phyloP scores from a whole-genome alignment of 1,140 invertebrate genomes.

The Drosophila virilis region DNA sequence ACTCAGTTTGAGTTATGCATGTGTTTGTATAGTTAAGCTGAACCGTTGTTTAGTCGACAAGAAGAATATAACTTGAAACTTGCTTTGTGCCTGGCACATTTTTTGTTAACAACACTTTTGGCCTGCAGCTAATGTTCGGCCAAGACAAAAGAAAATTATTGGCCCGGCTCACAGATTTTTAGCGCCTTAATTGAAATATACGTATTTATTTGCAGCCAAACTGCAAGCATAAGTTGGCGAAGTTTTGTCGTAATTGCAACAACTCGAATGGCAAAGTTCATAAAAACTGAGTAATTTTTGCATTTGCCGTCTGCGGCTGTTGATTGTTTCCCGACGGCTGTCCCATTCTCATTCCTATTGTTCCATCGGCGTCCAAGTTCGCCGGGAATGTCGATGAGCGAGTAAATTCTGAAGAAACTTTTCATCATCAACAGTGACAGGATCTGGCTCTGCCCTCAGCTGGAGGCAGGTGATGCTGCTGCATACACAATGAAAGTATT shows the following conservation, averaged over 20 bases:
- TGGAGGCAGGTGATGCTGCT: slow-evolving; percentile 29
- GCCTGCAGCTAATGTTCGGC: slow-evolving; percentile 18
- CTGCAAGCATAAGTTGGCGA: slow-evolving; percentile 29
- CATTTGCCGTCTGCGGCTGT: slow-evolving; percentile 50
- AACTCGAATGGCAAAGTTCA: slow-evolving; percentile 59
- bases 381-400: slow-evolving; percentile 53
- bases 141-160: slow-evolving; percentile 18
- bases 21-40: not conserved
- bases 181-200: slow-evolving; percentile 42
- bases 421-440: slow-evolving; percentile 35
- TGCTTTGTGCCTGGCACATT: no score
- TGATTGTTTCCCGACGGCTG: slow-evolving; percentile 73
- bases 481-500: slow-evolving; percentile 76
- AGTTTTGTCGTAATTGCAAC: slow-evolving; percentile 69
- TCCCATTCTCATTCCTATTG: slow-evolving; percentile 45
- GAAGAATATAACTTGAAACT: slow-evolving; percentile 11
- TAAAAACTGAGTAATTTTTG: slow-evolving; percentile 59
- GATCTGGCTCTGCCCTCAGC: slow-evolving; percentile 6
- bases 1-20: no score
- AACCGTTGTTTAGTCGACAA: slow-evolving; percentile 6
- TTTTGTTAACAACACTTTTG: slow-evolving; percentile 15
- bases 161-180: slow-evolving; percentile 11
- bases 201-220: slow-evolving; percentile 20
- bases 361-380: slow-evolving; percentile 39
- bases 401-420: slow-evolving; percentile 62